These are phyloP conservation scores for Sceloporus undulatus DNA, from an alignment of 2,113 vertebrate genomes.

Conservation along the genomic window DNA sequence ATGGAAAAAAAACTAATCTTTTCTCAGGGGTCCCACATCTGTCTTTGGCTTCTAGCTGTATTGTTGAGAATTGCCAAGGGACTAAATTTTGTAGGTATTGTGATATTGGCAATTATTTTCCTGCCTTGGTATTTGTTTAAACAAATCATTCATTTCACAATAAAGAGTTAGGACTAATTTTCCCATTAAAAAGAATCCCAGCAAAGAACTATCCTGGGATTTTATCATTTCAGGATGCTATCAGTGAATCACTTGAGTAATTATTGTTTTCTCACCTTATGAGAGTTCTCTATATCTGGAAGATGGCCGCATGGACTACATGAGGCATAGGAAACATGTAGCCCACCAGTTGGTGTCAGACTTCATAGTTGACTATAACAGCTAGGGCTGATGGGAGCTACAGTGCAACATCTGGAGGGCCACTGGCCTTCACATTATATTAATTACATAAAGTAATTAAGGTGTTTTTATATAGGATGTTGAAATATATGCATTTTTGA, in stretches of 20 bases:
- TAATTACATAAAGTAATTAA: no score
- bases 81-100: neutral
- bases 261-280: neutral
- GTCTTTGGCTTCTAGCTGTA: no score
- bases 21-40: neutral
- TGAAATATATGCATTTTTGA: neutral
- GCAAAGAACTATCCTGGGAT: neutral
- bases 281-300: neutral
- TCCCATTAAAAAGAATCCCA: neutral
- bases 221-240: neutral
- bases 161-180: no score
- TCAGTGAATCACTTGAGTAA: no score
- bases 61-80: neutral
- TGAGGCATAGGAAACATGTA: no score
- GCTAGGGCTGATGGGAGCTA: no score
- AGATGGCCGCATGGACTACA: neutral
- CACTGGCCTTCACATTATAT: no score
- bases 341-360: no score
- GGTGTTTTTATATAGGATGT: neutral
- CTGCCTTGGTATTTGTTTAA: neutral
- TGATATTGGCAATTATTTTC: neutral
- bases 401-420: no score
- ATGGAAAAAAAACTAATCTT: no score
- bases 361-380: no score
- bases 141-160: neutral